Evolutionary conservation across 2,113 vertebrate genomes (phyloP).

Genomic region (Varanus salvator): DNA sequence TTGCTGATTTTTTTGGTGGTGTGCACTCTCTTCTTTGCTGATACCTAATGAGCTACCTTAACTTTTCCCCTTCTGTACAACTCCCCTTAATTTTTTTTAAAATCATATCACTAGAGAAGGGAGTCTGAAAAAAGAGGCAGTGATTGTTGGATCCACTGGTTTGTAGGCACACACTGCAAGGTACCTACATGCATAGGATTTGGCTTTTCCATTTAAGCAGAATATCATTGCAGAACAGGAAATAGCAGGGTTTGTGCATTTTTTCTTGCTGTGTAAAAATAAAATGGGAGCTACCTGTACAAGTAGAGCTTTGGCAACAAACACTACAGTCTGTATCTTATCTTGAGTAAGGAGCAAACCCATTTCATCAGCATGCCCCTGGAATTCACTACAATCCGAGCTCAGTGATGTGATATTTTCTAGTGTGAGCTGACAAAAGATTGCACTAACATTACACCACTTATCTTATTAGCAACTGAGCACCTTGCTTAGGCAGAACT

Average conservation of each 20-base stretch:
- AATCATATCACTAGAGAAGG: not conserved
- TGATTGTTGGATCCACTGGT: not conserved
- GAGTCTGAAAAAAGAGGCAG: not conserved
- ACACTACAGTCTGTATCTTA: not conserved
- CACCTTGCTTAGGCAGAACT: not conserved
- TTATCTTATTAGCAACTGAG: not conserved
- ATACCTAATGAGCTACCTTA: not conserved
- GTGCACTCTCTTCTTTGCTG: not conserved
- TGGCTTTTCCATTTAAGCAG: not conserved
- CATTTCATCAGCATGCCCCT: not conserved
- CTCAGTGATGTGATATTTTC: slow-evolving; percentile 2
- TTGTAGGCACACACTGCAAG: not conserved
- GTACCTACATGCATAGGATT: too few relatives aligned
- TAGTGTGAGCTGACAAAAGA: slow-evolving; percentile 13
- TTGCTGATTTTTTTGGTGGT: too few relatives aligned
- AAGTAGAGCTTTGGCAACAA: not conserved
- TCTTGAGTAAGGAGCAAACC: not conserved
- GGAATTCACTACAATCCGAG: not conserved
- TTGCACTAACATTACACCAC: not conserved
- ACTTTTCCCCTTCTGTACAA: not conserved
- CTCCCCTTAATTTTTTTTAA: not conserved
- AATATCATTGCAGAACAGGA: not conserved
- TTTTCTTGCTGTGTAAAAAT: not conserved
- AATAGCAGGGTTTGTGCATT: not conserved
- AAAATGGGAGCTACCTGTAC: not conserved